Evolutionary conservation across 2,888 invertebrate genomes (phyloP).

Genomic region (Silvanus unidentatus): DNA sequence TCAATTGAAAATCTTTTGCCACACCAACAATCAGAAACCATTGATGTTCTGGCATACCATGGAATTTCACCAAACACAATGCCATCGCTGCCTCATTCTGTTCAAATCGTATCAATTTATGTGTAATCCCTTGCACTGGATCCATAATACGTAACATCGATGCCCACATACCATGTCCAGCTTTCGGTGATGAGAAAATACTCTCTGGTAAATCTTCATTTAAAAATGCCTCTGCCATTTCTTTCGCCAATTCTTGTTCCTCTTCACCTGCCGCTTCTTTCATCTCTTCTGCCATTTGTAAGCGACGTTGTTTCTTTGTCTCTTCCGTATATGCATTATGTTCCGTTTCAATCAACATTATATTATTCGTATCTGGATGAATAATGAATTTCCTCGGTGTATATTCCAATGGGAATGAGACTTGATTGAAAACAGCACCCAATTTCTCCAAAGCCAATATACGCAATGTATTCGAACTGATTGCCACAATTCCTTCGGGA

Average conservation of each 20-base stretch:
- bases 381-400: conserved; percentile 94
- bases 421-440: conserved; percentile 97
- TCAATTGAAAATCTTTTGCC: conserved; percentile 82
- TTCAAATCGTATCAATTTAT: conserved; percentile 73
- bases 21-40: conserved; percentile 79
- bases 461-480: conserved; percentile 93
- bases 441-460: conserved; percentile 97
- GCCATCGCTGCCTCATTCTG: conserved; percentile 97
- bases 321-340: conserved; percentile 98
- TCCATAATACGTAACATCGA: conserved; percentile 82
- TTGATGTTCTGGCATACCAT: conserved; percentile 43
- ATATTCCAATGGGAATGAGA: conserved; percentile 86
- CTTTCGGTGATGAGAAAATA: conserved; percentile 92
- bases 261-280: conserved; percentile 94
- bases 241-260: conserved; percentile 90
- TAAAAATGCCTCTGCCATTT: conserved; percentile 96
- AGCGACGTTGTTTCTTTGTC: conserved; percentile 81
- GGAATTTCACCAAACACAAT: conserved; percentile 58
- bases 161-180: conserved; percentile 94
- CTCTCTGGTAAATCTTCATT: conserved; percentile 92
- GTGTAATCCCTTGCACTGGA: conserved; percentile 74
- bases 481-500: conserved; percentile 98
- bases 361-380: conserved; percentile 83
- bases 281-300: conserved; percentile 99
- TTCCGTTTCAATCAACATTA: conserved; percentile 92